phyloP scores from a whole-genome alignment of 2,888 invertebrate genomes.

The Campoletis raptor region DNA sequence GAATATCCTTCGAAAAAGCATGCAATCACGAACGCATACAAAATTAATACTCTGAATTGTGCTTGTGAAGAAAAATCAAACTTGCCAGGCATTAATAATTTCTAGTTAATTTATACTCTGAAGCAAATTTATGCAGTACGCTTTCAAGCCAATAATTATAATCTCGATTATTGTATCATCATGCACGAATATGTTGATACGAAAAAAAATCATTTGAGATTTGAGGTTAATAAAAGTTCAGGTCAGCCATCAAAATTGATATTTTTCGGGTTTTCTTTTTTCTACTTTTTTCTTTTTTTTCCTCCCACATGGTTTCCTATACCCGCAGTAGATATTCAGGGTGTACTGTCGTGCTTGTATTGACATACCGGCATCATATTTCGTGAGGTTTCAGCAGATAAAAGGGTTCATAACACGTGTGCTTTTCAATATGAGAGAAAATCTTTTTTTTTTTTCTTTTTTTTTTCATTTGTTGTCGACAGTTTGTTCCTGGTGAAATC shows the following conservation, averaged over 20 bases:
- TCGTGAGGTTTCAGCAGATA: not conserved
- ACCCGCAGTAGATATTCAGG: not conserved
- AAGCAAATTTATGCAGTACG: not conserved
- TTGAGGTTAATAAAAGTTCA: not conserved
- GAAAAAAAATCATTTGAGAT: not conserved
- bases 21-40: not conserved
- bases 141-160: not conserved
- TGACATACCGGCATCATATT: conserved; percentile 12
- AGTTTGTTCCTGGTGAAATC: conserved; percentile 28
- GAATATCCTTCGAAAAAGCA: not conserved
- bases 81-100: not conserved
- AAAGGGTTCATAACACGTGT: conserved; percentile 29
- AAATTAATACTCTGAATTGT: not conserved
- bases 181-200: not conserved
- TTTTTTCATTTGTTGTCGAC: not conserved
- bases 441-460: not conserved
- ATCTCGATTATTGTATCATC: not conserved
- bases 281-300: not conserved
- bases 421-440: not conserved
- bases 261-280: not conserved
- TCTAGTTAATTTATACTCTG: not conserved
- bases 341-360: not conserved
- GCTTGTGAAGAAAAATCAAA: not conserved
- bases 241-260: not conserved
- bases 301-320: not conserved